phyloP scores from a whole-genome alignment of 2,113 vertebrate genomes.

The Gavialis gangeticus region DNA sequence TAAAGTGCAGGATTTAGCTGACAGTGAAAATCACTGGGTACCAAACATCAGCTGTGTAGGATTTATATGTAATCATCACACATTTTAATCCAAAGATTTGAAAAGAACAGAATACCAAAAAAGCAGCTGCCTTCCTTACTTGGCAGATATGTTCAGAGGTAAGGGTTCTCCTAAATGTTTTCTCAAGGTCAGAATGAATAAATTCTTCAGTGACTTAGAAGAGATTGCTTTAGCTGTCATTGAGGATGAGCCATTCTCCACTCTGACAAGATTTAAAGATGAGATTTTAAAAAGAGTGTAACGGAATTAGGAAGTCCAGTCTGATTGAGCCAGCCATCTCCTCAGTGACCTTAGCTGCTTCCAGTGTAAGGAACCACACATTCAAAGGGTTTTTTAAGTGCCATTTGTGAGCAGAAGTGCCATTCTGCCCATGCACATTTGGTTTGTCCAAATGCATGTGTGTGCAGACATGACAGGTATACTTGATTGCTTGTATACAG shows the following conservation, averaged over 20 bases:
- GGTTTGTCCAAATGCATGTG: background rate
- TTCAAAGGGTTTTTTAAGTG: background rate
- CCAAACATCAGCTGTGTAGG: background rate
- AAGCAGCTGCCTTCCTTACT: background rate
- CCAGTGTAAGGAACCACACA: background rate
- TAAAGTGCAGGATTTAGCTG: background rate
- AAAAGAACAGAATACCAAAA: background rate
- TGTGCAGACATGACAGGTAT: background rate
- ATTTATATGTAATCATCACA: background rate
- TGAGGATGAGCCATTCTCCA: background rate
- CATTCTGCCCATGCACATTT: background rate
- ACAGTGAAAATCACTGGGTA: background rate
- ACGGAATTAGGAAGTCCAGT: background rate
- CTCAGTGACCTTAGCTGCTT: background rate
- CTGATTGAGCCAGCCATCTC: background rate
- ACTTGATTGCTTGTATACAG: background rate
- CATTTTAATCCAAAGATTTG: background rate
- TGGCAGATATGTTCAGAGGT: no score
- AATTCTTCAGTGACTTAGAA: background rate
- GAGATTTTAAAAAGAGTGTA: background rate
- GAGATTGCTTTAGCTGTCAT: background rate
- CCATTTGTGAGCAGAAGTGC: background rate
- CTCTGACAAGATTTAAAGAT: background rate
- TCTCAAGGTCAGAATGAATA: constrained; percentile 17
- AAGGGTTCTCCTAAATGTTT: background rate